Evolutionary conservation across 2,113 vertebrate species (phyloP), one percentile per base, ranked within the genome.

Genomic region (Uria aalge): DNA sequence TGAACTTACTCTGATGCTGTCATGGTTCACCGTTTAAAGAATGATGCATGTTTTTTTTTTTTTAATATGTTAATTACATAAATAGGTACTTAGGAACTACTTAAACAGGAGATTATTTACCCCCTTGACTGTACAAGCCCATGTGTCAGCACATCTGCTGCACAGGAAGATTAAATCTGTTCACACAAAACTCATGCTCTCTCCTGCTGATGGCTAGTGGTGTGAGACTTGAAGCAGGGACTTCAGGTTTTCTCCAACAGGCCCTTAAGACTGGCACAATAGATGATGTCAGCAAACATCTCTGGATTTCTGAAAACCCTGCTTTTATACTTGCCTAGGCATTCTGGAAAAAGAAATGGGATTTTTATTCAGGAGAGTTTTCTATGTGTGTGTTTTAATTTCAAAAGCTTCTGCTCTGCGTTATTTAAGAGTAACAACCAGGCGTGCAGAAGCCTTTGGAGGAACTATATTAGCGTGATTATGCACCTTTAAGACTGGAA

Each of bases 41-140:
- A 87, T 38, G 66, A 82, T 34, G 17, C 15, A 38, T 26, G 21
- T 47, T 82, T 73, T 53, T 73, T 73, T 53, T 73, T 67, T 83
- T 89, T 47, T 26, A 90, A 59, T 85, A 82, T 50, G 64, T 91
- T 89, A 88, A 95, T 90, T 92, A 87, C 77, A 87, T 60, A 82
- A 89, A 87, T 30, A 91, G 86, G 73, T 95, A 76, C 86, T 94
- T 92, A 89, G 32, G 71, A 96, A 73, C 89, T 89, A 92, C 72
- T 95, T 91, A 82, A 92, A 94, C 30, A 75, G 73, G 53, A 91
- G 92, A 91, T 97, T 95, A 90, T 95, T 96, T 94, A 97, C 86
- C 69, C 86, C 73, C 79, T 7, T 90, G 96, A 95, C 80, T 95
- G 78, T 8, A 90, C 80, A 86, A 94, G 85, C 52, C 89, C 89